Base-by-base conservation (phyloP, 2,797 vertebrate genomes). In the Mus minutoides region DNA sequence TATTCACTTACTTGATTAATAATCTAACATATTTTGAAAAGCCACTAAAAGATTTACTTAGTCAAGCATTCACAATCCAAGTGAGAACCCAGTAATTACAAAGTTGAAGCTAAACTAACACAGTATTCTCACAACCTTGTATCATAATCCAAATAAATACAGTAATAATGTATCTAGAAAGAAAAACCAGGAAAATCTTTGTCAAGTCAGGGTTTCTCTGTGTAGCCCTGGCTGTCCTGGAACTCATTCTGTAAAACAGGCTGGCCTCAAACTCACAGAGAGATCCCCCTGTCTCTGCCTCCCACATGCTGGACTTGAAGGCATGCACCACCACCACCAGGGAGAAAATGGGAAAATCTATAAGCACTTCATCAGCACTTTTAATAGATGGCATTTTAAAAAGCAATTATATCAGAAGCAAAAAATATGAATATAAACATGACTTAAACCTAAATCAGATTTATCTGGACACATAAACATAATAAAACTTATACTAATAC, bases 361-460 rank as follows among this genome's bases (percentile, higher is more conserved):
- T 5, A 88, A 82, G 40, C 12, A 86, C 6, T 75, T 89, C 26
- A 94, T 22, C 64, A 91, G 79, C 11, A 92, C 67, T 73, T 73
- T 71, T 69, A 29, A 94, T 40, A 71, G 26, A 82, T 21, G 49
- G 3, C 54, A 86, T 67, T 75, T 93, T 82, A 8, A 34, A 91
- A 92, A 91, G 85, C 17, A 85, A 90, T 52, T 82, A 64, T 3
- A 96, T 46, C 37, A 37, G 37, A 89, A 85, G 83, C 4, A 95
- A 83, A 75, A 90, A 89, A 6, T 31, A 34, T 43, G 1, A 94
- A 90, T 31, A 37, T 71, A 91, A 92, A 77, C 43, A 92, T 93
- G 46, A 87, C 3, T 83, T 83, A 95, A 87, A 78, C 46, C 40
- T 94, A 92, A 92, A 91, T 83, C 58, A 94, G 43, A 95, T 22